Evolutionary conservation across 2,113 vertebrate species (phyloP), one percentile per base, ranked within the genome.

Genomic region (Dipodomys stephensi): DNA sequence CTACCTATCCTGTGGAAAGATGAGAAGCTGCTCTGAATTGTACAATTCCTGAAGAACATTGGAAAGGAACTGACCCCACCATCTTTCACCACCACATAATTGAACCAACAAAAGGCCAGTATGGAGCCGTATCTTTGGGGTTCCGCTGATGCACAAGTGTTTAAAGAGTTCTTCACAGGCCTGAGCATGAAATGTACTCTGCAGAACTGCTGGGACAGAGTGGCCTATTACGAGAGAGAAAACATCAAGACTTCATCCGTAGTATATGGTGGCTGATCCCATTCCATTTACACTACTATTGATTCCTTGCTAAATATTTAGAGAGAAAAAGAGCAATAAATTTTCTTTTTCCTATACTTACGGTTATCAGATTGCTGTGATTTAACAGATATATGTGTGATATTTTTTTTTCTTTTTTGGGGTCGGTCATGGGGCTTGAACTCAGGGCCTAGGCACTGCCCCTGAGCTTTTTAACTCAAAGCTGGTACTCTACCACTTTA

Each of bases 21-120:
- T 99, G 88, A 99, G 99, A 96, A 99, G 98, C 90, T 99, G 99
- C 49, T 99, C 99, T 0, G 99, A 99, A 98, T 99, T 99, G 98
- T 99, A 99, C 28, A 99, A 98, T 96, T 99, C 99, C 97, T 99
- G 99, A 92, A 99, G 98, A 2, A 99, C 99, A 0, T 99, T 99
- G 65, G 99, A 99, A 71, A 99, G 99, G 97, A 99, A 99, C 92
- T 99, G 99, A 57, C 99, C 99, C 99, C 99, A 99, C 99, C 99
- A 99, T 83, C 99, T 98, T 98, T 99, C 99, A 6, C 99, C 99
- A 85, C 99, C 99, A 96, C 99, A 99, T 0, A 99, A 98, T 93
- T 99, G 99, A 95, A 99, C 99, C 92, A 99, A 98, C 53, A 99
- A 97, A 96, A 99, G 99, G 23, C 99, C 99, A 3, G 99, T 99